Base-by-base conservation (phyloP, 2,888 invertebrate species). In the Reticulitermes lucifugus region DNA sequence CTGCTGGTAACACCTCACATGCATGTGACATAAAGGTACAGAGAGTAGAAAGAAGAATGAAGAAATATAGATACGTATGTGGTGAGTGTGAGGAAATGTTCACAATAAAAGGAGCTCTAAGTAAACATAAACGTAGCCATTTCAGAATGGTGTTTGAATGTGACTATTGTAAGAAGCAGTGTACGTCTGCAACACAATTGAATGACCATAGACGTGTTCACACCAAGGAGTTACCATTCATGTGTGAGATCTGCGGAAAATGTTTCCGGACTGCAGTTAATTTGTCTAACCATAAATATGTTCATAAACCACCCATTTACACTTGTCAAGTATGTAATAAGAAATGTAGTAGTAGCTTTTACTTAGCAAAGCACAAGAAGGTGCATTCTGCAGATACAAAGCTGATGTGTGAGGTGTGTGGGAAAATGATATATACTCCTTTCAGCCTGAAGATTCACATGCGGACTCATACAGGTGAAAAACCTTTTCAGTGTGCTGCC, bases 371-470 rank as follows among this genome's bases (percentile, higher is more conserved):
- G 10, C 77, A 77, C 46, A 77, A 77, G 46, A 77, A 77, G 41
- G 22, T 46, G 2, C 77, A 77, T 10, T 46, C n/a, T 43, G 5
- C n/a, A n/a, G 41, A 46, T 22, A 43, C 14, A 21, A 77, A 46
- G 29, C 41, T 77, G 6, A 46, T 77, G 21, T 77, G 77, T 46
- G 77, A 77, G 35, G 9, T 77, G n/a, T 77, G 77, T 77, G 77
- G 77, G 5, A 46, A 46, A 51, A 22, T 43, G 4, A 46, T 77
- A 5, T 46, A 6, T 46, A 14, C 46, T 77, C 35, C 29, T 9
- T 43, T 43, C 9, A 46, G 35, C 41, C 46, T 77, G 21, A 18
- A 46, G 29, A 43, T 41, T n/a, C 77, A 77, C 41, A 9, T 77
- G 46, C 77, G 46, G n/a, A 46, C 12, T 10, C 77, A 77, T 77